phyloP scores from a whole-genome alignment of 2,113 vertebrate species.

The Beaufortia kweichowensis region DNA sequence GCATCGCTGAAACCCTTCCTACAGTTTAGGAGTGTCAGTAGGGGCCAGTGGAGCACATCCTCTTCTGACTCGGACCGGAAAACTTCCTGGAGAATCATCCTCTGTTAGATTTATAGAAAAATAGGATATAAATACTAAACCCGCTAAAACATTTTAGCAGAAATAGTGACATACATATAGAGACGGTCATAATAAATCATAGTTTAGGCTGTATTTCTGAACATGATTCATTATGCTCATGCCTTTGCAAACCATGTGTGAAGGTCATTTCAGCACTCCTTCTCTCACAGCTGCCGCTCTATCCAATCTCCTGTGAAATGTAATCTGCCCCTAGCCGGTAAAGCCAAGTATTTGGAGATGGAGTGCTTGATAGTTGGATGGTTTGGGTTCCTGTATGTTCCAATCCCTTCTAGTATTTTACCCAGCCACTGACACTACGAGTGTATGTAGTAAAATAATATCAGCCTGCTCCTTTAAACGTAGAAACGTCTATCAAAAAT shows the following conservation, averaged over 20 bases:
- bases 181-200: too few relatives aligned
- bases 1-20: conserved; percentile 61
- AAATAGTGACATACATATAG: background rate
- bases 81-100: conserved; percentile 63
- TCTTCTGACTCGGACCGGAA: conserved; percentile 68
- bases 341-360: conserved; percentile 39
- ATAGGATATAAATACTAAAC: conserved; percentile 28
- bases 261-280: conserved; percentile 58
- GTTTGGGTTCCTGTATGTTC: conserved; percentile 25
- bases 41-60: conserved; percentile 87
- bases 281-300: conserved; percentile 56
- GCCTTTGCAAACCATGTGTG: conserved; percentile 29
- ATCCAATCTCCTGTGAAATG: conserved; percentile 47
- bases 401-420: conserved; percentile 31
- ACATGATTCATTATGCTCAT: conserved; percentile 27
- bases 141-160: background rate
- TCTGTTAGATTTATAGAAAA: conserved; percentile 66
- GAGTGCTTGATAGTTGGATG: conserved; percentile 17
- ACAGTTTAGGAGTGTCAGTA: conserved; percentile 89
- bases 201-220: conserved; percentile 17
- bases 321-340: conserved; percentile 26
- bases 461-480: background rate
- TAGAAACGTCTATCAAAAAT: conserved; percentile 6
- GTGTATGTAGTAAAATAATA: background rate
- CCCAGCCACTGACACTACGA: conserved; percentile 4